Evolutionary conservation across 2,888 invertebrate genomes (phyloP).

Genomic region (Dryomyza anilis): DNA sequence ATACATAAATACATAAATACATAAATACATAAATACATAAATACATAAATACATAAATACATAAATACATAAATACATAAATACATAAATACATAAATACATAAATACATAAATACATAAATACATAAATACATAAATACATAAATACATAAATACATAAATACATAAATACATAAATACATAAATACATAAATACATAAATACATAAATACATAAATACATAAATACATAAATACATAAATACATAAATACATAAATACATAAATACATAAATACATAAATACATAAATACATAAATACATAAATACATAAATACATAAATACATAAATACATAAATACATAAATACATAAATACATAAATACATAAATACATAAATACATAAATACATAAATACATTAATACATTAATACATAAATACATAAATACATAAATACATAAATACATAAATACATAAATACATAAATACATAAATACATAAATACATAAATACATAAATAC

Average conservation of each 20-base stretch:
- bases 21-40: background rate
- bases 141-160: background rate
- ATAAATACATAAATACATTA: background rate
- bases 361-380: background rate
- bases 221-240: background rate
- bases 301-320: background rate
- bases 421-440: background rate
- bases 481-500: background rate
- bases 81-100: background rate
- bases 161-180: background rate
- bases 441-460: background rate
- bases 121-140: background rate
- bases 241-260: background rate
- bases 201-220: background rate
- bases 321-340: background rate
- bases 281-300: background rate
- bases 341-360: background rate
- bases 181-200: background rate
- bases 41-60: background rate
- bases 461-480: background rate
- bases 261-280: background rate
- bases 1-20: background rate
- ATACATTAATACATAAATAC: no score
- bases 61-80: background rate
- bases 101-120: background rate